Evolutionary conservation across 2,888 invertebrate species (phyloP), one percentile per base, ranked within the genome.

Genomic region (Pocota personata): DNA sequence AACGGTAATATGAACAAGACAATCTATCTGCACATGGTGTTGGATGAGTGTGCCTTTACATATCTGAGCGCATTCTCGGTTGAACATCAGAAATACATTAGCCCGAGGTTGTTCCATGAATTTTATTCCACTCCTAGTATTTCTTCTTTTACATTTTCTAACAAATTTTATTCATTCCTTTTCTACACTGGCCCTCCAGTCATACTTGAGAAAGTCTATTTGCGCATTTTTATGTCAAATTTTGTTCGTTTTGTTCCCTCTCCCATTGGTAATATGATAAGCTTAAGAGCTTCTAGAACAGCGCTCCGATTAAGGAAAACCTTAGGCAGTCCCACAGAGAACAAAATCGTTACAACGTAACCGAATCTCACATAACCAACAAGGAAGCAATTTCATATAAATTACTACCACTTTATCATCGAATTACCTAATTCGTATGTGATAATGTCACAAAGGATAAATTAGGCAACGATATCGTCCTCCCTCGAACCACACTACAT

Each of bases 81-180:
- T 73, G 24, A 78, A 83, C 83, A 83, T 79, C 83, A 83, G 55
- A 83, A 83, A 83, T 83, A 73, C 83, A 83, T 83, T 83, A 79
- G 83, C 78, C 60, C 67, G 30, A 37, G 73, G 83, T 40, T 60
- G 12, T 82, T 46, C 77, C 21, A 60, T 55, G 60, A 58, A 48
- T 60, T 66, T 35, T 40, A 37, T 57, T 48, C 10, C 30, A 16
- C 5, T 66, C 12, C 35, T 24, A 37, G n/a, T 21, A 14, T 24
- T 24, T 24, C 30, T 48, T 16, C 46, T 57, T 14, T 21, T 6
- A 14, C 21, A 64, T 43, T 32, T 80, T 80, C 40, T 21, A 12
- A 58, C 27, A 60, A 60, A 78, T 78, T 35, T 55, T 60, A 48
- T 64, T 72, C 75, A 80, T 73, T 80, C 50, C 21, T 52, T 24